Evolutionary conservation across 2,113 vertebrate genomes (phyloP).

Genomic region (Hippopotamus amphibius): DNA sequence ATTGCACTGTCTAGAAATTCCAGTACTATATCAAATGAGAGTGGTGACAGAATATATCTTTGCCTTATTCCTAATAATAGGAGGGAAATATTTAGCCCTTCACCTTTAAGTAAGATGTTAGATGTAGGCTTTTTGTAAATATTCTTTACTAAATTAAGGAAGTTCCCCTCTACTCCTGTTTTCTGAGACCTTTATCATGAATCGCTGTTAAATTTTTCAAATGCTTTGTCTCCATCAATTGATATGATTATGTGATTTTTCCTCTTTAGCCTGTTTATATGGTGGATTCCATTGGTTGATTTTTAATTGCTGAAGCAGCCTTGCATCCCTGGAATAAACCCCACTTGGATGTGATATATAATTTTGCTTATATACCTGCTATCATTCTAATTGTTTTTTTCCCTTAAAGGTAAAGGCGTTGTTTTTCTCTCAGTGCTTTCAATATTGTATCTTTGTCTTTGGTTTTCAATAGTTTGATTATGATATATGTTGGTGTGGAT

Average conservation of each 20-base stretch:
- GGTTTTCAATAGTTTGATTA: constrained; percentile 31
- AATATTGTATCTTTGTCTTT: neutral
- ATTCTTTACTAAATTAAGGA: constrained; percentile 7
- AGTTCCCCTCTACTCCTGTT: neutral
- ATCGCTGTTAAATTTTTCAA: constrained; percentile 1
- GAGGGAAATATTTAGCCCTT: neutral
- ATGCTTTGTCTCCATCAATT: neutral
- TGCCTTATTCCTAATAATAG: constrained; percentile 2
- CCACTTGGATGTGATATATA: neutral
- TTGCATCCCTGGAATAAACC: constrained; percentile 26
- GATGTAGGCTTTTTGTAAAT: constrained; percentile 17
- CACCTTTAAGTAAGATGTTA: neutral
- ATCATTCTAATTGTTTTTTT: neutral
- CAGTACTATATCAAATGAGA: neutral
- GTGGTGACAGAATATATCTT: neutral
- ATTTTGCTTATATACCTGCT: constrained; percentile 29
- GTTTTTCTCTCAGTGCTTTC: neutral
- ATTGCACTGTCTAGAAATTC: neutral
- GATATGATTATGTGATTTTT: neutral
- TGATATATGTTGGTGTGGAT: neutral
- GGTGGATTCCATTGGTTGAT: neutral
- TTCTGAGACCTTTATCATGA: constrained; percentile 13
- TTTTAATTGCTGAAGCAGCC: neutral
- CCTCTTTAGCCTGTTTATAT: neutral
- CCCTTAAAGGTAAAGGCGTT: neutral